Evolutionary conservation across 1,140 invertebrate species (phyloP), one percentile per base, ranked within the genome.

Genomic region (Papilio machaon): DNA sequence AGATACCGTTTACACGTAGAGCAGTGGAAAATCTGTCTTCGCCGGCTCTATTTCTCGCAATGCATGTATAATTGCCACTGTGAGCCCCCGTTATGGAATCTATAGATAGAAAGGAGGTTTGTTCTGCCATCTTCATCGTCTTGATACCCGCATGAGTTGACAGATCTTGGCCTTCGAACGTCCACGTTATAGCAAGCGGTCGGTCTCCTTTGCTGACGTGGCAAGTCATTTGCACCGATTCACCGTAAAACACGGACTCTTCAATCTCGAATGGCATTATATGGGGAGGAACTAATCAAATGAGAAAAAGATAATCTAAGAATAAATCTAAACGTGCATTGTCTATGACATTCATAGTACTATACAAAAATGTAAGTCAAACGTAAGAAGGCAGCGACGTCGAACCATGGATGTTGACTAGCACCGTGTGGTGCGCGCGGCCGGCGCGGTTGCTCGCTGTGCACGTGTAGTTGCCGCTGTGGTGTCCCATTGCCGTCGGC

Each of bases 381-480:
- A 77, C 79, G 80, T 83, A 75, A 85, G 80, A 80, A 83, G 84
- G 76, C 73, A 74, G 82, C 81, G 88, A 87, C 73, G 86, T 86
- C 85, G 83, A 90, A 98, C 97, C 97, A 94, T 98, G 97, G 79
- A 98, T 97, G 87, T 96, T 95, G 85, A 98, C 92, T 74, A 95
- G 91, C 35, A 97, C 96, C 15, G 97, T 96, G 89, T 97, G 96
- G 82, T 96, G 96, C 46, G 95, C 95, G 23, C 95, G 95, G 73
- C 97, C 97, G 54, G 97, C 97, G 70, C 92, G 93, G 92, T 98
- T 98, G 84, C 95, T 96, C 19, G 97, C 98, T 30, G 95, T 95
- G 88, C 97, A 98, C 30, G 96, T 97, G 86, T 97, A 97, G 90
- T 97, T 97, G 60, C 97, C 97, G 84, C 96, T 96, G 92, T 97